Evolutionary conservation across 2,888 invertebrate genomes (phyloP), one percentile per base, ranked within the genome.

Genomic region (Mesochorus sp.): DNA sequence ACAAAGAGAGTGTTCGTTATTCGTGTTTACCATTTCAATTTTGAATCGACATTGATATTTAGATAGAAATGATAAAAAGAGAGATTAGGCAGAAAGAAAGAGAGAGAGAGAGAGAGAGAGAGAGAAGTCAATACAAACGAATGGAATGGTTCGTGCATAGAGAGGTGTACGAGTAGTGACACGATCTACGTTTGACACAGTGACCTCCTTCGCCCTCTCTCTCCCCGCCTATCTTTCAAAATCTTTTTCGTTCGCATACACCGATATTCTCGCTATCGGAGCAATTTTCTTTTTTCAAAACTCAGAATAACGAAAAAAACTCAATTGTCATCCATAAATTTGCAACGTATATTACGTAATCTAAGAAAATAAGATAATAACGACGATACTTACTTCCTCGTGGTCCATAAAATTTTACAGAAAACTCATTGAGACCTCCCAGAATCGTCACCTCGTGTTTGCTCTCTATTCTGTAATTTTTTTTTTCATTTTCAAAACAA

Each of bases 331-430:
- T 26, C 21, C 1, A 42, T 42, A 14, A 5, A 51, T 28, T 14
- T n/a, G n/a, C n/a, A 17, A 37, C 37, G 47, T 34, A 6, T 34
- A 12, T 24, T 4, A 47, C 1, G 24, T 26, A 14, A 21, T 59
- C 12, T 42, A 21, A 42, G 19, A 49, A 4, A 17, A 8, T n/a
- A 1, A 37, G 49, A 42, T 1, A 47, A 12, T 12, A 12, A 26
- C 4, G 21, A 14, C 26, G 24, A 76, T 91, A 95, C 95, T 95
- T 91, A 97, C 98, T 99, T 92, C 97, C 98, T 88, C 96, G 94
- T 66, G 99, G 99, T 76, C 99, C 99, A 92, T 98, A 98, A 93
- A 99, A 99, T 93, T 99, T 99, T 81, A 99, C 99, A 91, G 98
- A 98, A 93, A 99, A 99, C 93, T 99, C 99, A 92, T 99, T 99